Evolutionary conservation across 1,140 invertebrate genomes (phyloP).

Genomic region (Anthonomus grandis): DNA sequence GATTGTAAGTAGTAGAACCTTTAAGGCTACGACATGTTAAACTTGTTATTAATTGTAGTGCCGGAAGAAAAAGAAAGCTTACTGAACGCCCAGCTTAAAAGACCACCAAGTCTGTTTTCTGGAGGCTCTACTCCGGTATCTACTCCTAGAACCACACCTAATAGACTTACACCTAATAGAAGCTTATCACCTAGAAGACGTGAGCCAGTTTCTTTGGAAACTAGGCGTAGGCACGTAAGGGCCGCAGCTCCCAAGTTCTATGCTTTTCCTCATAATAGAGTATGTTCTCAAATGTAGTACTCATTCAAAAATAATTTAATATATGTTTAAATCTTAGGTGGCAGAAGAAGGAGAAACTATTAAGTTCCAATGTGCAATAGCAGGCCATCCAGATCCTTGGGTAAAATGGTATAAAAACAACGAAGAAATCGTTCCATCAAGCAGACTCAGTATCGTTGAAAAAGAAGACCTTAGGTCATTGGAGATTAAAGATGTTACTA

Average conservation of each 20-base stretch:
- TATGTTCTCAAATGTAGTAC: no score
- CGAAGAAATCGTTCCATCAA: conserved; percentile 58
- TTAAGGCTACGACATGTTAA: neutral
- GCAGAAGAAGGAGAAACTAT: conserved; percentile 79
- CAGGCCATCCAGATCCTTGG: conserved; percentile 73
- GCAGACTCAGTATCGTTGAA: conserved; percentile 67
- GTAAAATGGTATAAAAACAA: conserved; percentile 80
- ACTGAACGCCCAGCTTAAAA: conserved; percentile 62
- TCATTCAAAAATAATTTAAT: neutral
- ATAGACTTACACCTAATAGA: conserved; percentile 54
- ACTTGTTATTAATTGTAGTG: conserved; percentile 53
- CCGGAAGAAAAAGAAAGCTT: conserved; percentile 77
- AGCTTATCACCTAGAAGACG: conserved; percentile 58
- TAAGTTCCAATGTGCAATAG: conserved; percentile 74
- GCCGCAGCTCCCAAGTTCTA: conserved; percentile 75
- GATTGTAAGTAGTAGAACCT: conserved; percentile 61
- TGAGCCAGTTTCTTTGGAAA: neutral
- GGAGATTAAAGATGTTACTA: conserved; percentile 71
- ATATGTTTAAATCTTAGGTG: conserved; percentile 7
- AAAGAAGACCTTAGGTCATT: conserved; percentile 72
- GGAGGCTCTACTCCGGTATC: conserved; percentile 68
- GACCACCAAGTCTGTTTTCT: conserved; percentile 63
- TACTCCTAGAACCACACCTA: conserved; percentile 59
- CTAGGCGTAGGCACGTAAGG: conserved; percentile 22
- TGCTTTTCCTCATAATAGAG: conserved; percentile 79